These are phyloP conservation scores for Bos javanicus DNA, from an alignment of 2,113 vertebrate genomes.

Conservation along the genomic window DNA sequence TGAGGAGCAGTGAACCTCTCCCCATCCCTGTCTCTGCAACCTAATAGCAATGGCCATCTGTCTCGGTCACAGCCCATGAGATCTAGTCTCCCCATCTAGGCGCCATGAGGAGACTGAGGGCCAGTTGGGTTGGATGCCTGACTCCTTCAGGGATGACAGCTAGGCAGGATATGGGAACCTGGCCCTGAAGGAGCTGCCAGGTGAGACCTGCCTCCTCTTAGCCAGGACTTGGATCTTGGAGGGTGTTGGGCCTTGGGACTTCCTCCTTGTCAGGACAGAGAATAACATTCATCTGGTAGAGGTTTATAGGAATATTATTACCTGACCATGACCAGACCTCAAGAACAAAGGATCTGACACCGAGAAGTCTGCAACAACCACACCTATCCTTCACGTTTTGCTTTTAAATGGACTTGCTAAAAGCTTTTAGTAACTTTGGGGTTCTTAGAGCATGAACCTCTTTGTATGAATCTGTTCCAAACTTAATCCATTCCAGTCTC, in stretches of 20 bases:
- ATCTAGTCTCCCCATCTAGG: not conserved
- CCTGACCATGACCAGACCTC: not conserved
- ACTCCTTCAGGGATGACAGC: not conserved
- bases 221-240: not conserved
- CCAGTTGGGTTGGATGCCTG: not conserved
- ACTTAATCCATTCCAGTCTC: not conserved
- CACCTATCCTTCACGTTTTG: not conserved
- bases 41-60: not conserved
- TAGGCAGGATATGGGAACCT: not conserved
- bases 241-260: not conserved
- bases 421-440: not conserved
- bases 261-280: not conserved
- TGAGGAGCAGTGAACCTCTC: not conserved
- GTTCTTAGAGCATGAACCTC: not conserved
- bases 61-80: not conserved
- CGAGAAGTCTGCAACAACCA: not conserved
- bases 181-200: not conserved
- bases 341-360: not conserved
- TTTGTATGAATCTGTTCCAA: not conserved
- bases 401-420: not conserved
- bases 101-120: not conserved
- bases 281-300: not conserved
- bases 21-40: not conserved
- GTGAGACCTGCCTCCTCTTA: not conserved
- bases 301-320: not conserved